phyloP scores from a whole-genome alignment of 2,888 invertebrate species.

The Orchesella flavescens region DNA sequence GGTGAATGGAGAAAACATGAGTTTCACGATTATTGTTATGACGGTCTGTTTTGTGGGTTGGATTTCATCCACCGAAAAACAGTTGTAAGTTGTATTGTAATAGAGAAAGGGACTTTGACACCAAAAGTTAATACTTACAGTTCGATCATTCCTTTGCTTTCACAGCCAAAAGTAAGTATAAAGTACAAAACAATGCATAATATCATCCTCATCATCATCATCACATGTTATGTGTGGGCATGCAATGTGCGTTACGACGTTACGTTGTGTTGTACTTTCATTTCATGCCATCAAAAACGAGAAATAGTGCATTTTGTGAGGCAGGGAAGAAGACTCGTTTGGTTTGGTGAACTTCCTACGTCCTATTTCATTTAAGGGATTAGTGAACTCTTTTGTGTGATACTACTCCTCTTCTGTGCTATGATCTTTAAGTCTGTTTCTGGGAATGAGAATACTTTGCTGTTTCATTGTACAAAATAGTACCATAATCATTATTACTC shows the following conservation, averaged over 20 bases:
- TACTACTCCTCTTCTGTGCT: too few relatives aligned
- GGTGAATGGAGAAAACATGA: neutral
- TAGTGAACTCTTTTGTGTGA: neutral
- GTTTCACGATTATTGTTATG: too few relatives aligned
- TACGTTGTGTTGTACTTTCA: too few relatives aligned
- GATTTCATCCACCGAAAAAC: constrained; percentile 8
- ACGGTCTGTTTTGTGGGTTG: neutral
- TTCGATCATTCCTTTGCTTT: neutral
- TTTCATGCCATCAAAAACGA: too few relatives aligned
- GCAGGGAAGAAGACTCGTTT: neutral
- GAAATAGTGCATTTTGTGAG: constrained; percentile 11
- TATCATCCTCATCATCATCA: too few relatives aligned
- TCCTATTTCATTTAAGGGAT: constrained; percentile 8
- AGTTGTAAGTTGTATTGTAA: too few relatives aligned
- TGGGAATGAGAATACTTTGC: neutral
- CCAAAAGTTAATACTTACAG: neutral
- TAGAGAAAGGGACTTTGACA: constrained; percentile 21
- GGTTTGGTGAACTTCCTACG: too few relatives aligned
- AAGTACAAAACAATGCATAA: neutral
- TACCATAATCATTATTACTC: neutral
- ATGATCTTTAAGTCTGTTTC: too few relatives aligned
- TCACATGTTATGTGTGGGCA: too few relatives aligned
- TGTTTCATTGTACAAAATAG: neutral
- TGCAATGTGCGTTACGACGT: too few relatives aligned
- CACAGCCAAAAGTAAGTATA: neutral